Base-by-base conservation (phyloP, 2,113 vertebrate species). In the Leptodactylus fuscus region DNA sequence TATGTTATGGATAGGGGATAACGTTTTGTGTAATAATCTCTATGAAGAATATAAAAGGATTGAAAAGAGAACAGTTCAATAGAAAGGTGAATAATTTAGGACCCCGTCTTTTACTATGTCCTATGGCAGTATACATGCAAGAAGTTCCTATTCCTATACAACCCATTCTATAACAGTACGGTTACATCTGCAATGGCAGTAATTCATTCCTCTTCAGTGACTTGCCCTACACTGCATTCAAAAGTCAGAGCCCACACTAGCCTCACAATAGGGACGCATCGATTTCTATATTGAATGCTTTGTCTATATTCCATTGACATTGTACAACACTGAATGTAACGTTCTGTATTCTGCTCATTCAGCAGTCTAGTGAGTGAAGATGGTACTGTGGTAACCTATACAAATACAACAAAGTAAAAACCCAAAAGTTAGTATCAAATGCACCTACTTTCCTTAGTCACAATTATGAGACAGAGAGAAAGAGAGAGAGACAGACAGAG, bases 201-300 rank as follows among this genome's bases (percentile, higher is more conserved):
- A 36, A 69, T 38, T 38, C 32, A 67, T 67, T 67, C 32, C 62
- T 34, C 62, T 34, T 67, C 32, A 22, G 18, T 38, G 65, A 69
- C 29, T 69, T 69, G 18, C 18, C 4, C 34, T 36, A 36, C 65
- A 9, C 8, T 38, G 8, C 32, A 69, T 69, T 69, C 13, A 22
- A 69, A 69, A 69, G 32, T 16, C 65, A 69, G 29, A 38, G 7
- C 18, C 16, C 20, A 38, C 36, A 38, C 34, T 38, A 38, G 32
- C 34, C 32, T 22, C 34, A 69, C 36, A 38, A 38, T 69, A 69
- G 34, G 38, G 18, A 69, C 15, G 18, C 22, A 69, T 69, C 10
- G 16, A 69, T 69, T 22, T 36, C 32, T 38, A 69, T 69, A 69
- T 69, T 38, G 65, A 69, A 69, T 69, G 65, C 32, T 38, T 69